Evolutionary conservation across 2,113 vertebrate species (phyloP).

Genomic region (Gallinago paraguaiae): DNA sequence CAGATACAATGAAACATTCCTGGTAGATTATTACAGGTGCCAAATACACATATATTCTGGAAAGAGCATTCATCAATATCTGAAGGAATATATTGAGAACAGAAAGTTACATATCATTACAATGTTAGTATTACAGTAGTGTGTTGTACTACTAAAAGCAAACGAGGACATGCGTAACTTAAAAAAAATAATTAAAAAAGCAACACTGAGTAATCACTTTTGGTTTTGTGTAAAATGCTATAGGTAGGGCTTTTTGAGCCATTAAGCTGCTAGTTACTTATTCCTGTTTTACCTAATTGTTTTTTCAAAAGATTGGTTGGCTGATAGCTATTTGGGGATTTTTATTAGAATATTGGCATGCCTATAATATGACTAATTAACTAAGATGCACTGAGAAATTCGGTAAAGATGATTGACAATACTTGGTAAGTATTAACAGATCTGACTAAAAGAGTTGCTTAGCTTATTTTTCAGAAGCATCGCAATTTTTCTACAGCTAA

Average conservation of each 20-base stretch:
- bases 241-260: not conserved
- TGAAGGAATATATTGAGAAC: conserved; percentile 46
- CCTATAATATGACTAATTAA: not conserved
- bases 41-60: conserved; percentile 85
- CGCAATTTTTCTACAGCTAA: not conserved
- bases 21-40: conserved; percentile 85
- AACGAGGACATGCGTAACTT: not conserved
- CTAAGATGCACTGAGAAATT: not conserved
- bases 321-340: not conserved
- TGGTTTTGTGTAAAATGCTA: not conserved
- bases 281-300: not conserved
- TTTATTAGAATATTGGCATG: not conserved
- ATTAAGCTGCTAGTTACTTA: not conserved
- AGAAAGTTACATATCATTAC: not conserved
- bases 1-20: conserved; percentile 86
- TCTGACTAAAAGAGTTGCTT: not conserved
- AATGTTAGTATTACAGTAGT: not conserved
- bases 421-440: not conserved
- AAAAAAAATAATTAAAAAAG: not conserved
- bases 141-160: not conserved
- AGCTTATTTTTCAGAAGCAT: not conserved
- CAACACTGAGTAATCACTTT: not conserved
- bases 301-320: not conserved
- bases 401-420: not conserved
- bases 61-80: conserved; percentile 86